Conservation (phyloP, 2,797 vertebrate genomes). For the Xiphophorus birchmanni region DNA sequence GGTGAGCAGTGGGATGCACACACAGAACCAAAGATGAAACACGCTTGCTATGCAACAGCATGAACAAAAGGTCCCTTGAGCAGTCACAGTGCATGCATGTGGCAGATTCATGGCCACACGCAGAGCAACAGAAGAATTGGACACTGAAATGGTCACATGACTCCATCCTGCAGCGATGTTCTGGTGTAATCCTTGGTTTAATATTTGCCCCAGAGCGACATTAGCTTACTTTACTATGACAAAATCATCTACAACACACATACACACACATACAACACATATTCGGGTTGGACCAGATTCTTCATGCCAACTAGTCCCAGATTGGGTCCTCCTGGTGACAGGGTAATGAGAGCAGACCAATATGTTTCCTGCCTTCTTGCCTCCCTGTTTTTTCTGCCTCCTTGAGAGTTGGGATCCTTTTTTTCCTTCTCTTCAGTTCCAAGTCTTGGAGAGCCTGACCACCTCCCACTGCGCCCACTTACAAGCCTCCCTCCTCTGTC, state of each 20-base stretch:
- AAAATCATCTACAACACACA: slow-evolving; percentile 7
- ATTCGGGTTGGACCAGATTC: slow-evolving; percentile 49
- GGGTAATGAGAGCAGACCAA: slow-evolving; percentile 71
- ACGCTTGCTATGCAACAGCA: slow-evolving; percentile 37
- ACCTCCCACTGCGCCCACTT: slow-evolving; percentile 65
- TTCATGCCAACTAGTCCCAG: slow-evolving; percentile 64
- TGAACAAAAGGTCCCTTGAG: slow-evolving; percentile 41
- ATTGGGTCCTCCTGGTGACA: slow-evolving; percentile 67
- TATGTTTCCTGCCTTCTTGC: slow-evolving; percentile 63
- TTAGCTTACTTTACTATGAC: slow-evolving; percentile 49
- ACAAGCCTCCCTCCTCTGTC: slow-evolving; percentile 55
- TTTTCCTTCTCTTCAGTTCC: slow-evolving; percentile 23
- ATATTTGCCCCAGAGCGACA: slow-evolving; percentile 25
- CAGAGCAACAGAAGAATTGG: slow-evolving; percentile 32
- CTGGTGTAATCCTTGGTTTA: slow-evolving; percentile 59
- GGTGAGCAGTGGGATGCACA: slow-evolving; percentile 38
- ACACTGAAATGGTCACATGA: slow-evolving; percentile 32
- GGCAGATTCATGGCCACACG: slow-evolving; percentile 44
- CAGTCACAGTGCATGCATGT: slow-evolving; percentile 36
- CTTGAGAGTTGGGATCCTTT: slow-evolving; percentile 34
- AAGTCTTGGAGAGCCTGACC: slow-evolving; percentile 50
- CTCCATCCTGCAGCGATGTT: slow-evolving; percentile 38
- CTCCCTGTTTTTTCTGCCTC: slow-evolving; percentile 50
- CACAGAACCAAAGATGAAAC: slow-evolving; percentile 22
- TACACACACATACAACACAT: slow-evolving; percentile 12